phyloP scores from a whole-genome alignment of 2,113 vertebrate species.

The Coregonus clupeaformis region DNA sequence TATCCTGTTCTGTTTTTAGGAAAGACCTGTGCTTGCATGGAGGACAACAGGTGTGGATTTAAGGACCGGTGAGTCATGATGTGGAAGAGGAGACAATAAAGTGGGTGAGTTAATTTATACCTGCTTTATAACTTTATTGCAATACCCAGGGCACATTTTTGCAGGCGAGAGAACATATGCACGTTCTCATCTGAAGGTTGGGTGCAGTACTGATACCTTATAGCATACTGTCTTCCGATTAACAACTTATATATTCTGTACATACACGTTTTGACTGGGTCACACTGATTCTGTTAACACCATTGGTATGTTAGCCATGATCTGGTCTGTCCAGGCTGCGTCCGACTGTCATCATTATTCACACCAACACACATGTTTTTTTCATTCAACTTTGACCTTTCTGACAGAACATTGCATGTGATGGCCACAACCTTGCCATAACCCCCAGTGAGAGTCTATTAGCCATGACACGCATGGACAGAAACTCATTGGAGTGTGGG shows the following conservation, averaged over 20 bases:
- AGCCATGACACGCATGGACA: background rate
- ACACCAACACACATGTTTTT: conserved; percentile 8
- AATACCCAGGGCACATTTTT: no score
- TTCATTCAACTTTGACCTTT: conserved; percentile 49
- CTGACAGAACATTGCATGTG: conserved; percentile 3
- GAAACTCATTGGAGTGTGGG: background rate
- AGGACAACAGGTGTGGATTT: conserved; percentile 46
- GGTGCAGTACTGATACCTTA: background rate
- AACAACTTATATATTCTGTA: no score
- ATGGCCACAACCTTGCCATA: conserved; percentile 30
- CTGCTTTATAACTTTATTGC: background rate
- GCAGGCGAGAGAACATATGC: no score
- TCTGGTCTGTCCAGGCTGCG: conserved; percentile 2
- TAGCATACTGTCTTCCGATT: background rate
- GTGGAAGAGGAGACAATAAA: conserved; percentile 60
- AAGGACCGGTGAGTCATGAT: conserved; percentile 40
- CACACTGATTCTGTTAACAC: no score
- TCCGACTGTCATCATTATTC: conserved; percentile 16
- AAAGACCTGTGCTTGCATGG: conserved; percentile 22
- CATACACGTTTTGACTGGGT: no score
- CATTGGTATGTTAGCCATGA: background rate
- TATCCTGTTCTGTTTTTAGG: background rate
- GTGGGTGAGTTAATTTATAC: conserved; percentile 45
- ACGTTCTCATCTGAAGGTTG: background rate
- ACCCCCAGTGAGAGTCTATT: background rate